Evolutionary conservation across 2,113 vertebrate genomes (phyloP).

Genomic region (Pygoscelis antarcticus): DNA sequence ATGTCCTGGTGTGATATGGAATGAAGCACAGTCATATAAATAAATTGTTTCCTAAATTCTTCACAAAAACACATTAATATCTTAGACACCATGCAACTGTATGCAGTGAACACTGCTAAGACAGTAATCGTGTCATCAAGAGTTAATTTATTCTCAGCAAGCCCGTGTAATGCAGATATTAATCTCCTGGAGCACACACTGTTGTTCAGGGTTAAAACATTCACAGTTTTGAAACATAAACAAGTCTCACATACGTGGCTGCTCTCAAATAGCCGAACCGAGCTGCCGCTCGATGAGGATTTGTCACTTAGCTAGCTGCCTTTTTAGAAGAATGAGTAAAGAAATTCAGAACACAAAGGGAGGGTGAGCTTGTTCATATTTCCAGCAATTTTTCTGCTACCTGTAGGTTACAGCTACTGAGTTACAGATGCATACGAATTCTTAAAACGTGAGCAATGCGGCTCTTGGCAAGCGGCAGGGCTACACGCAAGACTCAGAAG

Average conservation of each 20-base stretch:
- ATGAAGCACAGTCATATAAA: constrained; percentile 66
- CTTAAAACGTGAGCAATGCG: background rate
- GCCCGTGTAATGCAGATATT: constrained; percentile 72
- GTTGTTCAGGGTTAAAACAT: constrained; percentile 65
- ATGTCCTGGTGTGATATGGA: constrained; percentile 70
- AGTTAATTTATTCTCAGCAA: constrained; percentile 76
- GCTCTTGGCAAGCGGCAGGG: background rate
- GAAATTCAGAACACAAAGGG: background rate
- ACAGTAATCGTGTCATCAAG: constrained; percentile 73
- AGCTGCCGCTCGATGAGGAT: background rate
- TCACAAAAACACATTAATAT: constrained; percentile 72
- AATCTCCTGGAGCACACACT: constrained; percentile 66
- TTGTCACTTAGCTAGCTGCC: background rate
- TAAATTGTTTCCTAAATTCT: constrained; percentile 71
- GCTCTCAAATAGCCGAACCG: background rate
- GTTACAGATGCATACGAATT: background rate
- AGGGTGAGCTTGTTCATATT: background rate
- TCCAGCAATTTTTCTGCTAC: background rate
- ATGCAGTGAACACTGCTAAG: constrained; percentile 61
- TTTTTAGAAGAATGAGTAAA: background rate
- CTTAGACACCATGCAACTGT: constrained; percentile 70
- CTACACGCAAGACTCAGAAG: background rate
- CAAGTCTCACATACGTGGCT: constrained; percentile 30
- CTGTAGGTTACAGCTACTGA: background rate
- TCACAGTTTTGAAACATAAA: constrained; percentile 54